These are phyloP conservation scores for Lynx canadensis DNA, from an alignment of 2,113 vertebrate species.

Conservation along the genomic window DNA sequence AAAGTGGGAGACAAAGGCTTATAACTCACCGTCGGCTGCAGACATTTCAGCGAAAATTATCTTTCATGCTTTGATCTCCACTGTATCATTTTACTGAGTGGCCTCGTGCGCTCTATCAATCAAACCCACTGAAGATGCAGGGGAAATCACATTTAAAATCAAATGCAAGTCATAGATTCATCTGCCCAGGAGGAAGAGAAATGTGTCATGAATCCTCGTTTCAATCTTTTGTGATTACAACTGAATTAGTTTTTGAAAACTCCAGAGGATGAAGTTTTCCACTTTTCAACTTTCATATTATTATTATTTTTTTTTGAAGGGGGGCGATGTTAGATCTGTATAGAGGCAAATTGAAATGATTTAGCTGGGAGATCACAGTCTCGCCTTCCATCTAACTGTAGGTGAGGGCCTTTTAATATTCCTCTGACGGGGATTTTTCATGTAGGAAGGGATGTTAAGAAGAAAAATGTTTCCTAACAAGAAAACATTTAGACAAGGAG, in stretches of 20 bases:
- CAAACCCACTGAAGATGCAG: slow-evolving; percentile 80
- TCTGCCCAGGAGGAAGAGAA: slow-evolving; percentile 80
- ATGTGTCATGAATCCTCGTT: slow-evolving; percentile 72
- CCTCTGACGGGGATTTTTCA: not conserved
- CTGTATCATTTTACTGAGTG: slow-evolving; percentile 86
- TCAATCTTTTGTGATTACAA: slow-evolving; percentile 78
- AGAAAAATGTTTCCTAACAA: slow-evolving; percentile 56
- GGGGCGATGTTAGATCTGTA: not conserved
- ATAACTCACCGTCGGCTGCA: slow-evolving; percentile 84
- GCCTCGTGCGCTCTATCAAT: slow-evolving; percentile 84
- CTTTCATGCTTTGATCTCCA: slow-evolving; percentile 85
- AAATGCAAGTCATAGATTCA: slow-evolving; percentile 83
- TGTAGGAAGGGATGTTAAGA: slow-evolving; percentile 6
- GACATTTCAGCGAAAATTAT: slow-evolving; percentile 85
- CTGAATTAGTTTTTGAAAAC: slow-evolving; percentile 77
- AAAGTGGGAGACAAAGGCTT: slow-evolving; percentile 88
- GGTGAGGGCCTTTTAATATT: slow-evolving; percentile 51
- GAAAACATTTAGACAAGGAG: slow-evolving; percentile 62
- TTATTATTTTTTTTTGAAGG: slow-evolving; percentile 22
- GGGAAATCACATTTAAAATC: slow-evolving; percentile 85
- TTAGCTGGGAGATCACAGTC: not conserved
- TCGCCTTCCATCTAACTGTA: not conserved
- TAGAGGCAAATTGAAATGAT: not conserved
- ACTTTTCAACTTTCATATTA: not conserved
- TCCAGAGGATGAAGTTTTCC: slow-evolving; percentile 54